Conservation (phyloP, 2,113 vertebrate species). For the Hepsetus odoe region DNA sequence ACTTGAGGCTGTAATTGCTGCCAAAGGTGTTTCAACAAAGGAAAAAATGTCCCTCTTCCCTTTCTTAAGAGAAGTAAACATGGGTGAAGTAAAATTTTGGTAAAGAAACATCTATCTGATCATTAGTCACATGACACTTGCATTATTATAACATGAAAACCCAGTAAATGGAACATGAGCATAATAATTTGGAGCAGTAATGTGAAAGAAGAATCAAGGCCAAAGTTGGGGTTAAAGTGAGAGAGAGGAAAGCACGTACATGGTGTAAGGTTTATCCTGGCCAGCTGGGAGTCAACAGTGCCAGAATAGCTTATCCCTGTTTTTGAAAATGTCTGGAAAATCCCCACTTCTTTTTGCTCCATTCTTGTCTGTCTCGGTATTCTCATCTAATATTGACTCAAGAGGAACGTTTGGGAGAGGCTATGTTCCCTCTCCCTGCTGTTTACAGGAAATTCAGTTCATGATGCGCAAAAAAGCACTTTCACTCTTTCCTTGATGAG, state of each 20-base stretch:
- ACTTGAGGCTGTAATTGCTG: too few relatives aligned
- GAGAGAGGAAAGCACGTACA: constrained; percentile 51
- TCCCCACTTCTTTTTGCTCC: constrained; percentile 40
- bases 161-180: background rate
- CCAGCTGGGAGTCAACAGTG: constrained; percentile 50
- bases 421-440: background rate
- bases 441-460: constrained; percentile 42
- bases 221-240: constrained; percentile 40
- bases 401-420: constrained; percentile 38
- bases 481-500: constrained; percentile 23
- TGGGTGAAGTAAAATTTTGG: too few relatives aligned
- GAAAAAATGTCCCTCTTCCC: too few relatives aligned
- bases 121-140: background rate
- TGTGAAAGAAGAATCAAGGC: background rate
- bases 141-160: background rate
- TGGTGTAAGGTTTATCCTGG: constrained; percentile 63
- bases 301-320: constrained; percentile 73
- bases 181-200: background rate
- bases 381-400: constrained; percentile 64
- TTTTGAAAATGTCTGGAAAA: constrained; percentile 76
- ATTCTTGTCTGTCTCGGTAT: constrained; percentile 63
- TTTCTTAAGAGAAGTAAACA: too few relatives aligned
- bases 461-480: background rate
- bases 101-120: too few relatives aligned
- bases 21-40: too few relatives aligned